These are phyloP conservation scores for Hirtodrosophila alboralis DNA, from an alignment of 2,888 invertebrate genomes.

Conservation along the genomic window DNA sequence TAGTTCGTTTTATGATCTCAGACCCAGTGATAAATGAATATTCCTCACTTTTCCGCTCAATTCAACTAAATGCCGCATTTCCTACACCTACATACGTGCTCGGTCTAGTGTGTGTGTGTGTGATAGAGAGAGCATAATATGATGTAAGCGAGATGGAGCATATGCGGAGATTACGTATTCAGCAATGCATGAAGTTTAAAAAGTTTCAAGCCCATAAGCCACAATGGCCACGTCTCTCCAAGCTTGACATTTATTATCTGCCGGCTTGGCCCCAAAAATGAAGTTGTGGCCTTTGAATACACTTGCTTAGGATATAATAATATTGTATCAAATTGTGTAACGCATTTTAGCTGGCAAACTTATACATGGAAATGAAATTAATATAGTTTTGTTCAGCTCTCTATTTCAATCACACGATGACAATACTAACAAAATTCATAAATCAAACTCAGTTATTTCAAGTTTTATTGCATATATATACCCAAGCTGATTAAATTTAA, in stretches of 20 bases:
- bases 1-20: slow-evolving; percentile 29
- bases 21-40: slow-evolving; percentile 41
- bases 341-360: too few relatives aligned
- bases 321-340: too few relatives aligned
- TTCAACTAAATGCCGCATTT: slow-evolving; percentile 59
- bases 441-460: too few relatives aligned
- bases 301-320: too few relatives aligned
- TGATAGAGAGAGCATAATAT: neutral
- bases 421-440: too few relatives aligned
- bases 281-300: slow-evolving; percentile 53
- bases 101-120: neutral
- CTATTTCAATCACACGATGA: too few relatives aligned
- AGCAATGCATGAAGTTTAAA: slow-evolving; percentile 70
- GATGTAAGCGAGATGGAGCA: slow-evolving; percentile 26
- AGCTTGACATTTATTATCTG: slow-evolving; percentile 79
- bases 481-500: too few relatives aligned
- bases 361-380: too few relatives aligned
- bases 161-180: slow-evolving; percentile 68
- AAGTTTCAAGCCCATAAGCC: slow-evolving; percentile 74
- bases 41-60: slow-evolving; percentile 53
- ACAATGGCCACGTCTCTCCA: slow-evolving; percentile 76
- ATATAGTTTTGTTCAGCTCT: too few relatives aligned
- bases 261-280: slow-evolving; percentile 55
- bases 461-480: too few relatives aligned
- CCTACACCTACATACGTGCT: slow-evolving; percentile 52